Percentiles rank a stretch among this genome's conserved stretches.
These are phyloP conservation scores for Bombus balteatus DNA, from an alignment of 1,140 invertebrate genomes.

Conservation along the genomic window DNA sequence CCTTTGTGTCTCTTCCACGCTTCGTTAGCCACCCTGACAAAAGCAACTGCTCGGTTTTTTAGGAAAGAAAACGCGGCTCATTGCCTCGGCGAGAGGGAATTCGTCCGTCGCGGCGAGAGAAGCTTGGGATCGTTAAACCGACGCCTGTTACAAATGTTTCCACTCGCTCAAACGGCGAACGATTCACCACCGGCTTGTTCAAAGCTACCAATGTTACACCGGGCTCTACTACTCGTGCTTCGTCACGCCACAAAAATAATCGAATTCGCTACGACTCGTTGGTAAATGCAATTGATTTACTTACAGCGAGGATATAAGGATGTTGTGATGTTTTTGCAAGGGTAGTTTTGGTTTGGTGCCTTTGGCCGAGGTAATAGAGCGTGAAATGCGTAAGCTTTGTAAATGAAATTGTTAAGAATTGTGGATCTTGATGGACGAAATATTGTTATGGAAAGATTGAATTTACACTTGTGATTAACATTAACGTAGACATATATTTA, in stretches of 20 bases:
- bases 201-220: not conserved
- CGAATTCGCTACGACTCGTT: not conserved
- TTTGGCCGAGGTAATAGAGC: not conserved
- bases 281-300: not conserved
- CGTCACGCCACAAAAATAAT: not conserved
- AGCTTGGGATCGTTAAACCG: slow-evolving; percentile 8
- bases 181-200: not conserved
- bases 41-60: slow-evolving; percentile 28
- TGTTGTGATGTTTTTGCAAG: not conserved
- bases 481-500: too few species aligned
- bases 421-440: too few species aligned
- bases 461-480: too few species aligned
- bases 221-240: not conserved
- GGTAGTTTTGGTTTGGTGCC: not conserved
- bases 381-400: too few species aligned
- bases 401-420: too few species aligned
- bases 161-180: slow-evolving; percentile 8
- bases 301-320: not conserved
- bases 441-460: too few species aligned
- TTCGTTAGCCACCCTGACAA: slow-evolving; percentile 20
- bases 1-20: slow-evolving; percentile 15
- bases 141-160: slow-evolving; percentile 29
- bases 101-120: not conserved
- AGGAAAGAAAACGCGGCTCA: slow-evolving; percentile 14
- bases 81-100: not conserved